phyloP scores from a whole-genome alignment of 2,888 invertebrate genomes.

The Rugalucina vietnamica region DNA sequence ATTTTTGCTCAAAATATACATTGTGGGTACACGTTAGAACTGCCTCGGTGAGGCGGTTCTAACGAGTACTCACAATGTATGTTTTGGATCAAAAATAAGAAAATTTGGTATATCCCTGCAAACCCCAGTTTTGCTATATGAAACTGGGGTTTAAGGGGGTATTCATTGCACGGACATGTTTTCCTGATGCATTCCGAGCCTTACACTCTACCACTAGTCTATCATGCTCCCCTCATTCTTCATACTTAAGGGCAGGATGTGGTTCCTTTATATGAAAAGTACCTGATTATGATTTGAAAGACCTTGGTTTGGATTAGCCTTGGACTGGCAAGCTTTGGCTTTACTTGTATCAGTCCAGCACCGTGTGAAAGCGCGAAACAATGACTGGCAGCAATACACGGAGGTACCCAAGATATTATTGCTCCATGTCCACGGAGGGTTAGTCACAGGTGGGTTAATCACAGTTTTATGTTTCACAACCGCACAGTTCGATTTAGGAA shows the following conservation, averaged over 20 bases:
- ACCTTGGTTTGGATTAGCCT: neutral
- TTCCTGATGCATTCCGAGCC: too few species aligned
- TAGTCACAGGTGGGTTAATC: neutral
- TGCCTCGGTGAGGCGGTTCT: too few species aligned
- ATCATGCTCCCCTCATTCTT: neutral
- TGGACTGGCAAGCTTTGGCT: neutral
- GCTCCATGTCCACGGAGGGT: conserved; percentile 60
- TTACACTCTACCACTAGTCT: too few species aligned
- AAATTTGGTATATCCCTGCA: too few species aligned
- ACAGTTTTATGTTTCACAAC: conserved; percentile 30
- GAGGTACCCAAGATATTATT: conserved; percentile 42
- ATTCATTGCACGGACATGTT: too few species aligned
- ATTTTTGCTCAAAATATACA: too few species aligned
- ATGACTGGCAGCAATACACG: conserved; percentile 50
- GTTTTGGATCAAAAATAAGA: too few species aligned
- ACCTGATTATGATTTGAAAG: neutral
- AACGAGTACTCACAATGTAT: too few species aligned
- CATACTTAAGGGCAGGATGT: neutral
- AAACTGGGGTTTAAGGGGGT: too few species aligned
- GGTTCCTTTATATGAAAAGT: too few species aligned
- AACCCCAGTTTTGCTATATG: too few species aligned
- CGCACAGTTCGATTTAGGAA: conserved; percentile 43
- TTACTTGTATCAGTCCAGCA: conserved; percentile 56
- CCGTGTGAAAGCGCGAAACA: conserved; percentile 35
- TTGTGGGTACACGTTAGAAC: too few species aligned